A percentile compares a stretch with the other conserved stretches of the same genome.
Evolutionary conservation across 1,140 invertebrate genomes (phyloP).

Genomic region (Popillia japonica): DNA sequence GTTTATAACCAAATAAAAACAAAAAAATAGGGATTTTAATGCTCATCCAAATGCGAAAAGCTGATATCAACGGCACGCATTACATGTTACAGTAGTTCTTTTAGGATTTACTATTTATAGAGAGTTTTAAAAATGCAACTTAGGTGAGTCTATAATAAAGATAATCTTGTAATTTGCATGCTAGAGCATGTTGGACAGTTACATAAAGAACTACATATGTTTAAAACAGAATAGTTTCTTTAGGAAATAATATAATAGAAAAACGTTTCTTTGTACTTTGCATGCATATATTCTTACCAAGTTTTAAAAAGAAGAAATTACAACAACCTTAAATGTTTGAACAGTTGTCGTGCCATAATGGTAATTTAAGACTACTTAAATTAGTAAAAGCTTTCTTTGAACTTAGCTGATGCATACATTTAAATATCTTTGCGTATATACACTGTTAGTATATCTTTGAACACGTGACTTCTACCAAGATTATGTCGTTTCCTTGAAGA

Average conservation of each 20-base stretch:
- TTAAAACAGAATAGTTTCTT: neutral
- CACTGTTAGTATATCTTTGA: too few relatives aligned
- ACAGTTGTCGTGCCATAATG: neutral
- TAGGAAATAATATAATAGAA: neutral
- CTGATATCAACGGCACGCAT: neutral
- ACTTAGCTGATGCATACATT: neutral
- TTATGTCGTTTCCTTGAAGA: too few relatives aligned
- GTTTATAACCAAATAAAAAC: too few relatives aligned
- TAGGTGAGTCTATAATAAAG: neutral
- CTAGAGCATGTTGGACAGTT: neutral
- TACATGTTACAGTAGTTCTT: neutral
- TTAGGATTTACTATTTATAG: neutral
- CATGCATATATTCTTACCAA: neutral
- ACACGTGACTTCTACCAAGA: too few relatives aligned
- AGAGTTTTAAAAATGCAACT: neutral
- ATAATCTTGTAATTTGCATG: neutral
- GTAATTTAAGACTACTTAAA: too few relatives aligned
- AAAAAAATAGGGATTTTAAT: conserved; percentile 21
- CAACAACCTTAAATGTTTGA: neutral
- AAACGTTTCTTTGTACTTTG: neutral
- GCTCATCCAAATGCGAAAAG: conserved; percentile 1
- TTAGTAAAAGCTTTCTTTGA: neutral
- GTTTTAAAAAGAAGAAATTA: neutral
- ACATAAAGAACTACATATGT: too few relatives aligned
- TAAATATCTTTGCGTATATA: neutral